These are phyloP conservation scores for Varecia variegata DNA, from an alignment of 2,797 vertebrate genomes.

Conservation along the genomic window DNA sequence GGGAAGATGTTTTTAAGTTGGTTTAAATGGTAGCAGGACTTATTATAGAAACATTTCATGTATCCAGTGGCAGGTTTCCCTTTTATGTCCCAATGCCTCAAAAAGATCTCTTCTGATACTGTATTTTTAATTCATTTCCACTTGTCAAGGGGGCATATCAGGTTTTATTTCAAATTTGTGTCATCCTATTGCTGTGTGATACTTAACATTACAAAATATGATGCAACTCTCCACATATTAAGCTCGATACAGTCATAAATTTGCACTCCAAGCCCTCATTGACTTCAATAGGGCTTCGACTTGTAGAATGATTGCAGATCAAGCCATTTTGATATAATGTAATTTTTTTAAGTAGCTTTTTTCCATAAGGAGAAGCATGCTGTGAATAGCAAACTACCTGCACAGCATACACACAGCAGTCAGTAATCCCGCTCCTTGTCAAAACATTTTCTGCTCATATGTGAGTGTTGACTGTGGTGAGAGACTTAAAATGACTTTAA, in stretches of 20 bases:
- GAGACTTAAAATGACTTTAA: slow-evolving; percentile 46
- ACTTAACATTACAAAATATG: slow-evolving; percentile 65
- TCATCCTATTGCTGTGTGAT: slow-evolving; percentile 35
- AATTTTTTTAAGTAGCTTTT: slow-evolving; percentile 68
- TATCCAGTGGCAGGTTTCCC: background rate
- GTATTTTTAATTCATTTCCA: slow-evolving; percentile 46
- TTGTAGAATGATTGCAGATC: slow-evolving; percentile 58
- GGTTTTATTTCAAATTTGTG: slow-evolving; percentile 53
- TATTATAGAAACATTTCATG: background rate
- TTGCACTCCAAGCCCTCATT: slow-evolving; percentile 61
- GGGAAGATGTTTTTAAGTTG: background rate
- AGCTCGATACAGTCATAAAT: slow-evolving; percentile 60
- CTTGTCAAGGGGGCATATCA: background rate
- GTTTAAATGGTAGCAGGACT: background rate
- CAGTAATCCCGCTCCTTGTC: slow-evolving; percentile 51
- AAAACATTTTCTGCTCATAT: slow-evolving; percentile 57
- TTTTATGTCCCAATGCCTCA: background rate
- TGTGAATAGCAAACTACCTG: slow-evolving; percentile 71
- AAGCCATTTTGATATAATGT: slow-evolving; percentile 60
- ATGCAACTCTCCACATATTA: slow-evolving; percentile 9
- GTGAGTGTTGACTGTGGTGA: background rate
- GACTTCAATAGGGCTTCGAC: slow-evolving; percentile 59
- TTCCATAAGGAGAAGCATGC: slow-evolving; percentile 67
- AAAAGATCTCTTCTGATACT: background rate
- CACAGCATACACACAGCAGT: background rate